Base-by-base conservation (phyloP, 2,888 invertebrate genomes). In the Loripinus fragilis region DNA sequence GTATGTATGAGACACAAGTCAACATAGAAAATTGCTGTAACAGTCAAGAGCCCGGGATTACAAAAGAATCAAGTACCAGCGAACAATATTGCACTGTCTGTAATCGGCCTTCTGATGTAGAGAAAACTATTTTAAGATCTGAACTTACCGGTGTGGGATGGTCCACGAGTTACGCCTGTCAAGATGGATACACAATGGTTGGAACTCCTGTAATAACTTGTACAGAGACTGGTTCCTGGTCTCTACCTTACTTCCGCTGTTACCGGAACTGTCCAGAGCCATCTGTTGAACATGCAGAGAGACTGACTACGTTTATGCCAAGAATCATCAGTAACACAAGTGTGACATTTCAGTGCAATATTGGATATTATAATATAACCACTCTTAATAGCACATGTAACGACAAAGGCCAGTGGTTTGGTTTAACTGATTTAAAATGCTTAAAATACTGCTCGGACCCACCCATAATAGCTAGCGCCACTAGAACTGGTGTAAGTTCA, bases 351-450 rank as follows among this genome's bases (percentile, higher is more conserved):
- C 23, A 60, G 20, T 60, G 60, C 60, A 17, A 33, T 33, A 33
- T 20, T 30, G 60, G 60, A 60, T 60, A 60, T 20, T 60, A 60
- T 60, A 60, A 60, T 33, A 60, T 60, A 12, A 17, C 60, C 2
- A 12, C 60, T 30, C 60, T 60, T 33, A 28, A 17, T 15, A 33
- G 7, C 3, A 60, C 60, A 5, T 60, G 60, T 33, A 28, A 33
- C 20, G 10, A 30, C 5, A 20, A 33, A 8, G 33, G 60, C 20
- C 28, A 60, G 28, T 60, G 60, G 60, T 20, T 20, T 2, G 17
- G 17, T 20, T 2, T 33, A 1, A 20, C 30, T 2, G 33, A 60
- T 10, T 3, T 60, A 17, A 60, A 20, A 30, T 60, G 60, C 17
- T 33, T 60, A 15, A 60, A 33, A 23, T 28, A 60, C 33, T 60